Conservation (phyloP, 1,140 invertebrate species). For the Megathymus violae region DNA sequence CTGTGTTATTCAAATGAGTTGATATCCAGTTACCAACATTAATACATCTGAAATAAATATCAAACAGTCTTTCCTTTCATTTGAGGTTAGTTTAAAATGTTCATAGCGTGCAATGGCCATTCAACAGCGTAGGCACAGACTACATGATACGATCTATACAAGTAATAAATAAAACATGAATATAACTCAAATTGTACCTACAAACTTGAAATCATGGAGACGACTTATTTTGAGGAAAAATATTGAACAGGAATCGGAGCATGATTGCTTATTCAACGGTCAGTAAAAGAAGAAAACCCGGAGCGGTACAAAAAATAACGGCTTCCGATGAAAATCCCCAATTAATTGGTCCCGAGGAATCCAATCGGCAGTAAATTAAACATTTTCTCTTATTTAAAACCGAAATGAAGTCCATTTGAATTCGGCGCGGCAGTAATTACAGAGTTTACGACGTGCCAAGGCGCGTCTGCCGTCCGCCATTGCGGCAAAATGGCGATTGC, state of each 20-base stretch:
- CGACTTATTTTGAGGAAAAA: neutral
- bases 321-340: constrained; percentile 63
- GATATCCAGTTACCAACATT: no score
- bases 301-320: constrained; percentile 30
- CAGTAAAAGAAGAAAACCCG: constrained; percentile 34
- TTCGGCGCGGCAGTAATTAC: constrained; percentile 78
- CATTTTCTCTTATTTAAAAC: constrained; percentile 83
- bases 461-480: constrained; percentile 47
- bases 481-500: constrained; percentile 66
- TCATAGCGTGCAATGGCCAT: no score
- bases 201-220: neutral
- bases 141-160: no score
- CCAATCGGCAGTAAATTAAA: constrained; percentile 79
- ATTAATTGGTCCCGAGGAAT: constrained; percentile 74
- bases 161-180: no score
- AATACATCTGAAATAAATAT: no score
- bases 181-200: no score
- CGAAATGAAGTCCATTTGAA: constrained; percentile 82
- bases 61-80: no score
- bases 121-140: no score
- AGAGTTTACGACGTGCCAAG: constrained; percentile 80
- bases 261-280: constrained; percentile 34
- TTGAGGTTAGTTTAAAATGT: no score
- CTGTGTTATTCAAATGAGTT: no score
- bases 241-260: constrained; percentile 26